Evolutionary conservation across 1,140 invertebrate species (phyloP).

Genomic region (Globodera rostochiensis): DNA sequence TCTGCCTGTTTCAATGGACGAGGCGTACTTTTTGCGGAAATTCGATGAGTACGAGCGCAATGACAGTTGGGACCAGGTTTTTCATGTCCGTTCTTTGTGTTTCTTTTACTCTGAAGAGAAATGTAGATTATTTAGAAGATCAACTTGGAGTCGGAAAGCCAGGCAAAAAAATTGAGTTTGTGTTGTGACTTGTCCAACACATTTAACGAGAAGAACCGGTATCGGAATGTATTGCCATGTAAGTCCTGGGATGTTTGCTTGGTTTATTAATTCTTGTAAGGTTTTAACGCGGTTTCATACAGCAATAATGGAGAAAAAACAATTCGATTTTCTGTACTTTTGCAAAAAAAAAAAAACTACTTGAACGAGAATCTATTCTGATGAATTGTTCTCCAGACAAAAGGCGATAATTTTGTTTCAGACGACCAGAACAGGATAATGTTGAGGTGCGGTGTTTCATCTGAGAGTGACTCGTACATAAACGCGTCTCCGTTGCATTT

Average conservation of each 20-base stretch:
- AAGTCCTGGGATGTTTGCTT: constrained; percentile 24
- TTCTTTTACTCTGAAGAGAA: constrained; percentile 22
- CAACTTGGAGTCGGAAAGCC: constrained; percentile 38
- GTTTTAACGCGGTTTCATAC: not conserved
- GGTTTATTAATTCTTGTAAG: constrained; percentile 11
- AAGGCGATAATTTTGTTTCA: constrained; percentile 30
- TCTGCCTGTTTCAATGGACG: constrained; percentile 24
- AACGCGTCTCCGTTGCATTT: constrained; percentile 49
- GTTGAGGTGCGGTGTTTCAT: constrained; percentile 14
- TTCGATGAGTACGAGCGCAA: constrained; percentile 39
- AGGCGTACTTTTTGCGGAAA: constrained; percentile 32
- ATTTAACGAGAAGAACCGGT: constrained; percentile 52
- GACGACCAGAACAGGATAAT: constrained; percentile 53
- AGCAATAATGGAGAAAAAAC: not conserved
- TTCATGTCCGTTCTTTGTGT: constrained; percentile 30
- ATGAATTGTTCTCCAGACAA: too few species aligned
- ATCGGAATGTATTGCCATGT: constrained; percentile 57
- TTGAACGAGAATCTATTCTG: too few species aligned
- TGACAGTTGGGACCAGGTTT: constrained; percentile 41
- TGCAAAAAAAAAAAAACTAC: too few species aligned
- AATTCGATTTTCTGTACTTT: not conserved
- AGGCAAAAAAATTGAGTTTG: constrained; percentile 38
- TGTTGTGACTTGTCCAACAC: constrained; percentile 39
- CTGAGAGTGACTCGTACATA: constrained; percentile 47
- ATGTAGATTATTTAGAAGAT: constrained; percentile 41